Evolutionary conservation across 2,113 vertebrate genomes (phyloP).

Genomic region (Thamnaconus septentrionalis): DNA sequence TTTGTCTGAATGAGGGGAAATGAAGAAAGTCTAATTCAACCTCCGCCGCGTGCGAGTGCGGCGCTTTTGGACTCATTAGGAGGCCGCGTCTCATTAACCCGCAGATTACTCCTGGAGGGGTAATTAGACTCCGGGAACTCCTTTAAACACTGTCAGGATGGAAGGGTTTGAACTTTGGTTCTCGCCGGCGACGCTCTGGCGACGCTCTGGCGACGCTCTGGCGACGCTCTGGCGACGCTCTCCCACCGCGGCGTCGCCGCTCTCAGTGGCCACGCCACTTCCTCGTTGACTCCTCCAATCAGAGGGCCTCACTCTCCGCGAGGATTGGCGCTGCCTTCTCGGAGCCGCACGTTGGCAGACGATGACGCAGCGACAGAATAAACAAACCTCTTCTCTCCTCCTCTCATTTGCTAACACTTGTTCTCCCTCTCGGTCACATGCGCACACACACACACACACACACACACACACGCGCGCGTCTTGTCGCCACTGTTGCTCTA

Average conservation of each 20-base stretch:
- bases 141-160: not conserved
- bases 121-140: not conserved
- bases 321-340: conserved; percentile 4
- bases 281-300: no score
- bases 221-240: no score
- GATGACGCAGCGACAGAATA: conserved; percentile 51
- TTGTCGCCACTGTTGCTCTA: not conserved
- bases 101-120: not conserved
- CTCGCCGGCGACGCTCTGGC: not conserved
- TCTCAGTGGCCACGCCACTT: no score
- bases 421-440: conserved; percentile 17
- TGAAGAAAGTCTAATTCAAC: no score
- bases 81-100: not conserved
- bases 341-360: conserved; percentile 38
- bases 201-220: no score
- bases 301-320: no score
- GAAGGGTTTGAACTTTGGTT: not conserved
- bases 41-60: no score
- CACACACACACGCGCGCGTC: conserved; percentile 4
- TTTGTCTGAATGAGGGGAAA: no score
- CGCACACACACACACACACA: no score
- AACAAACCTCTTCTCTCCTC: conserved; percentile 26
- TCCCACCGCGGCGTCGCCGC: no score
- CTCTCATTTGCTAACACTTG: conserved; percentile 18
- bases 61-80: not conserved